Evolutionary conservation across 1,140 invertebrate genomes (phyloP).

Genomic region (Babylonia areolata): DNA sequence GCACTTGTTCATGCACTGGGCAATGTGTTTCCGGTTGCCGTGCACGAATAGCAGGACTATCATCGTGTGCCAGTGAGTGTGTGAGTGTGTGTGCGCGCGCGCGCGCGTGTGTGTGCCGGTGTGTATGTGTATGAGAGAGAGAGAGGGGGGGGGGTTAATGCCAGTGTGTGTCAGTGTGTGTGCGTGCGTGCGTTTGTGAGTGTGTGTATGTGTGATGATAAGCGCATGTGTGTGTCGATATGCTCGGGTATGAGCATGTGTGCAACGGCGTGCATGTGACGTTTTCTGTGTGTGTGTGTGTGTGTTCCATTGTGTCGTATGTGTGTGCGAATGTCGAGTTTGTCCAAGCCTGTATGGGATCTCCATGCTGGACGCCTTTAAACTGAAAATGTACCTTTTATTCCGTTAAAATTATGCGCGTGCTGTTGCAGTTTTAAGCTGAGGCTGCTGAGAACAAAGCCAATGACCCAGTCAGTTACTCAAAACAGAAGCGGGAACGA

Average conservation of each 20-base stretch:
- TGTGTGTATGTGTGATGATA: conserved; percentile 12
- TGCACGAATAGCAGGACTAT: too few species aligned
- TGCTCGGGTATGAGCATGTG: conserved; percentile 6
- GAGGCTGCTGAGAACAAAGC: neutral
- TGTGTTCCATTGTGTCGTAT: neutral
- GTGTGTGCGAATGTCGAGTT: conserved; percentile 6
- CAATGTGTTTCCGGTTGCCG: too few species aligned
- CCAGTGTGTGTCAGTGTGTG: conserved; percentile 14
- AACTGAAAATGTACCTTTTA: neutral
- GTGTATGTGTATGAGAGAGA: neutral
- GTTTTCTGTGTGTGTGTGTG: neutral
- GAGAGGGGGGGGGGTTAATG: neutral
- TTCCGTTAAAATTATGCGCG: neutral
- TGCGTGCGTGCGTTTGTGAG: neutral
- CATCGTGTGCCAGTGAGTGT: too few species aligned
- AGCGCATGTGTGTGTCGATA: conserved; percentile 3
- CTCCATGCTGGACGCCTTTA: too few species aligned
- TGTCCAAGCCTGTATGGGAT: too few species aligned
- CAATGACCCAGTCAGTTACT: neutral
- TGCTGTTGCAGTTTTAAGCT: neutral
- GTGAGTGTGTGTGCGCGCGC: neutral
- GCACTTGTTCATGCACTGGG: too few species aligned
- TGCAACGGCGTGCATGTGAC: neutral
- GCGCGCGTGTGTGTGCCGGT: conserved; percentile 4
- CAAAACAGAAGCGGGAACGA: too few species aligned